Evolutionary conservation across 2,113 vertebrate genomes (phyloP).

Genomic region (Elachura formosa): DNA sequence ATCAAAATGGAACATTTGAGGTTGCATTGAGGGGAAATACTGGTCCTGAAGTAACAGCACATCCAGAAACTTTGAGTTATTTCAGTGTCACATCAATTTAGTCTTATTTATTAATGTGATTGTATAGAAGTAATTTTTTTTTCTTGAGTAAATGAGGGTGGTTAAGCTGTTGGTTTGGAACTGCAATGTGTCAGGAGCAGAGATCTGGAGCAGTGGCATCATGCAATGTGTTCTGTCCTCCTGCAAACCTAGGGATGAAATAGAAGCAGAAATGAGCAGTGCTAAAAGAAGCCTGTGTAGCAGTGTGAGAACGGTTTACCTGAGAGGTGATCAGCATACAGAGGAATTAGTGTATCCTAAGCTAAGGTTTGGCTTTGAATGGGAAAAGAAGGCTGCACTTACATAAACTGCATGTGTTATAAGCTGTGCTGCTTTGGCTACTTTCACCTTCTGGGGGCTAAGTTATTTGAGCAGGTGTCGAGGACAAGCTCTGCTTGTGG

Average conservation of each 20-base stretch:
- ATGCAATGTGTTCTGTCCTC: not conserved
- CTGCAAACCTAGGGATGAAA: not conserved
- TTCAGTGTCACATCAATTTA: not conserved
- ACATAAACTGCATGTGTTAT: not conserved
- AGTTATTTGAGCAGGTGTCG: not conserved
- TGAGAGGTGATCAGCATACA: not conserved
- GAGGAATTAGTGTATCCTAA: not conserved
- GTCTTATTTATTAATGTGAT: not conserved
- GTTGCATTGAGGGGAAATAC: not conserved
- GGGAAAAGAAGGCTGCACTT: not conserved
- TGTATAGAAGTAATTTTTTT: not conserved
- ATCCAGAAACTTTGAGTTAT: not conserved
- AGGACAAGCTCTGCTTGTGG: not conserved
- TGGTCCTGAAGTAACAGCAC: not conserved
- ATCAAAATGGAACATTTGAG: not conserved
- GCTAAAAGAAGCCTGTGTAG: not conserved
- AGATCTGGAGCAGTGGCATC: not conserved
- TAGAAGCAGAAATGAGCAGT: not conserved
- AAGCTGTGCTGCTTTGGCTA: not conserved
- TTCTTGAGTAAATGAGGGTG: not conserved
- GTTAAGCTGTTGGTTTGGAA: not conserved
- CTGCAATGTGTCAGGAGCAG: not conserved
- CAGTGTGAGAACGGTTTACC: not conserved
- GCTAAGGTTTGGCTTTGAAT: not conserved
- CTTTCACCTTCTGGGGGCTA: not conserved